phyloP scores from a whole-genome alignment of 2,113 vertebrate genomes.

The Dasyurus viverrinus region DNA sequence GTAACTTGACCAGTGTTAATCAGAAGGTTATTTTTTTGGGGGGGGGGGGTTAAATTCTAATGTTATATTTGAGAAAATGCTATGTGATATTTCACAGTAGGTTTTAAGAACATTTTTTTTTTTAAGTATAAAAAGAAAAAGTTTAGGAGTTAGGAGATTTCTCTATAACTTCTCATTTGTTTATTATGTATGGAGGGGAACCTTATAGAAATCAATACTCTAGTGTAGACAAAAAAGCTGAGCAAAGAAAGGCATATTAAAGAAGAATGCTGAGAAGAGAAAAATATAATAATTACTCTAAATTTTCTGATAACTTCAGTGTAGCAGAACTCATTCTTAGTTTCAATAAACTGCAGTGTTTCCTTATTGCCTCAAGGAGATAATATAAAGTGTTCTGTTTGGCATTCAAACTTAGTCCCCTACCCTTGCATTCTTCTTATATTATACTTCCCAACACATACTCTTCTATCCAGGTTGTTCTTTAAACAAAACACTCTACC shows the following conservation, averaged over 20 bases:
- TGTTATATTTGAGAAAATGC: conserved; percentile 7
- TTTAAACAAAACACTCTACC: neutral
- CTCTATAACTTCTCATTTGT: conserved; percentile 18
- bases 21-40: neutral
- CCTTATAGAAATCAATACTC: conserved; percentile 1
- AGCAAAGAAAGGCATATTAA: neutral
- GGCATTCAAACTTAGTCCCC: neutral
- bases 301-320: conserved; percentile 31
- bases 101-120: conserved; percentile 6
- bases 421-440: neutral
- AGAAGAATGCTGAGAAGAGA: neutral
- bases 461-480: neutral
- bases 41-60: neutral
- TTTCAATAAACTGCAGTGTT: neutral
- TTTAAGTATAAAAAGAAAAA: neutral
- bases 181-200: conserved; percentile 9
- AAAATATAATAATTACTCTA: conserved; percentile 19
- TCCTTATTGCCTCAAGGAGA: neutral
- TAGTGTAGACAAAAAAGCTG: neutral
- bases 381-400: neutral
- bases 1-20: neutral
- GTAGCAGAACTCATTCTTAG: neutral
- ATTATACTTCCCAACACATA: neutral
- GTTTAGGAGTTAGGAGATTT: conserved; percentile 22
- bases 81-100: neutral